These are phyloP conservation scores for Lepilemur ruficaudatus DNA, from an alignment of 2,797 vertebrate genomes.

Conservation along the genomic window DNA sequence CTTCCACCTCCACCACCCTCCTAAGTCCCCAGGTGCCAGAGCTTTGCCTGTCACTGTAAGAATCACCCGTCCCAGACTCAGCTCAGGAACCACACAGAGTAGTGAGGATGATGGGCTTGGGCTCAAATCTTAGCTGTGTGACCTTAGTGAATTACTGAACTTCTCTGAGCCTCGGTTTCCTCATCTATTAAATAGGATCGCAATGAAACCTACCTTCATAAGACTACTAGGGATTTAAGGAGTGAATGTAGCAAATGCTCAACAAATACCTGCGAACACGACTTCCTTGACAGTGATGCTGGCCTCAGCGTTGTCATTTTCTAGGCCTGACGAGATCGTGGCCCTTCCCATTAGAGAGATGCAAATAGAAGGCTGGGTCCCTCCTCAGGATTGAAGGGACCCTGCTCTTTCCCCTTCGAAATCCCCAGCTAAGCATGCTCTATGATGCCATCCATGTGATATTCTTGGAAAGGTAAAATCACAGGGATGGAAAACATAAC, in stretches of 20 bases:
- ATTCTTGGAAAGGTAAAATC: conserved; percentile 28
- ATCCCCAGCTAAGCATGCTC: background rate
- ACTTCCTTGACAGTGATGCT: background rate
- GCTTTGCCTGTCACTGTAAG: background rate
- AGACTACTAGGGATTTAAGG: background rate
- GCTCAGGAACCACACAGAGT: background rate
- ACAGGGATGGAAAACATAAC: background rate
- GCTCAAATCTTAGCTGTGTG: background rate
- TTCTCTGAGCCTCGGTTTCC: background rate
- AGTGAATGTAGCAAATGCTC: background rate
- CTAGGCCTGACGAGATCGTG: background rate
- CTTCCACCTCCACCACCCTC: background rate
- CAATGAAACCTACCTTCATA: background rate
- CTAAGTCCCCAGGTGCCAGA: background rate
- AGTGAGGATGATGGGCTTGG: background rate
- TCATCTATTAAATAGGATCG: background rate
- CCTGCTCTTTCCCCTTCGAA: background rate
- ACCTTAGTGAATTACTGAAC: background rate
- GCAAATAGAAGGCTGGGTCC: background rate
- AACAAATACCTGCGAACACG: background rate
- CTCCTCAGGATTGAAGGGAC: background rate
- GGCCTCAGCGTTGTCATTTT: background rate
- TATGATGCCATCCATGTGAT: background rate
- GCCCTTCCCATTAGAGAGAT: background rate
- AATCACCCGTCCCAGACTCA: background rate